Evolutionary conservation across 2,888 invertebrate species (phyloP), one percentile per base, ranked within the genome.

Genomic region (Frankliniella intonsa): DNA sequence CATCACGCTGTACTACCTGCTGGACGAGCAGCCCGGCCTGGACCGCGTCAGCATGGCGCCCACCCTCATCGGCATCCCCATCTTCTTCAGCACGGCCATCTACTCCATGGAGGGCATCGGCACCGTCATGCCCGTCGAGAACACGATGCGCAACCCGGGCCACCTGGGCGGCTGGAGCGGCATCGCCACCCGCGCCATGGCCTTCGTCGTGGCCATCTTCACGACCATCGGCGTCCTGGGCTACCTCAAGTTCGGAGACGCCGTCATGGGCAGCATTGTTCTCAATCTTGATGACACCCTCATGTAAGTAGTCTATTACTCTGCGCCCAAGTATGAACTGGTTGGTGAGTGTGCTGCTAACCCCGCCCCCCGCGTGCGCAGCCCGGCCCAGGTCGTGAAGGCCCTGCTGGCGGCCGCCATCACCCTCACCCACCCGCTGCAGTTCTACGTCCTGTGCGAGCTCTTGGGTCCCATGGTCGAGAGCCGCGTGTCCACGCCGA

Each of bases 61-160:
- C 0, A 88, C 89, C 27, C 88, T 91, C 17, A 88, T 88, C 0
- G 90, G 92, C 80, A 90, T 97, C 86, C 98, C 99, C 0, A 89
- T 97, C 81, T 99, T 97, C 89, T 96, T 99, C 87, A 92, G 98
- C 82, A 98, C 98, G 0, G 98, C 97, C 0, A 94, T 99, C 85
- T 99, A 97, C 87, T 97, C 99, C 2, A 98, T 99, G 92, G 99
- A 99, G 90, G 97, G 96, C 80, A 98, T 99, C 84, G 95, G 95
- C 80, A 94, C 94, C 81, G 95, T 90, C 38, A 86, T 91, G 38
- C 91, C 91, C 9, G 86, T 91, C 83, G 90, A 91, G 86, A 90
- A 90, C 86, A 88, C 89, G 82, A 90, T 91, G 90, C 87, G 87
- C 83, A 86, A 87, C 22, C 90, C 90, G 3, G 85, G 87, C 81